Percentiles rank a stretch among this genome's conserved stretches.
Conservation (phyloP, 2,797 vertebrate genomes). For the Cyclopterus lumpus region DNA sequence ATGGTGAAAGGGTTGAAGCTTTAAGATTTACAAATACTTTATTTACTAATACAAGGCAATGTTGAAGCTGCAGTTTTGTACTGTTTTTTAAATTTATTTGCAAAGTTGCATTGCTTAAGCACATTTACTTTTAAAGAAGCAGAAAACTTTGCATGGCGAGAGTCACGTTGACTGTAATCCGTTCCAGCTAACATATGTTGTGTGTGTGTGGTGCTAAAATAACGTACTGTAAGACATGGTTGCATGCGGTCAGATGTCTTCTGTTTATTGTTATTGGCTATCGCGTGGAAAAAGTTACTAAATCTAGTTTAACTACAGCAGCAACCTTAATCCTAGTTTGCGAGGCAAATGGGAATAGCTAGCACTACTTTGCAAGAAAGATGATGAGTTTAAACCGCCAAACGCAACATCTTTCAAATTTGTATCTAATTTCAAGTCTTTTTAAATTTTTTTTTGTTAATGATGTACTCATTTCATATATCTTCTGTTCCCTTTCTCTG, state of each 20-base stretch:
- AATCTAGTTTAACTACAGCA: slow-evolving; percentile 1
- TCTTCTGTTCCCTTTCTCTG: slow-evolving; percentile 46
- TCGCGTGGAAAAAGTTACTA: background rate
- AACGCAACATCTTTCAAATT: background rate
- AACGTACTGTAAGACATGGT: background rate
- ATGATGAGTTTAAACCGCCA: background rate
- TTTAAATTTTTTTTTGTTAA: background rate
- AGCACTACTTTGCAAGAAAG: slow-evolving; percentile 13
- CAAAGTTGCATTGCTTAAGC: slow-evolving; percentile 14
- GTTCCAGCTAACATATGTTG: slow-evolving; percentile 3
- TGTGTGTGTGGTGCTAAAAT: background rate
- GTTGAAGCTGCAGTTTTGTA: slow-evolving; percentile 3
- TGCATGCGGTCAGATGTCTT: background rate
- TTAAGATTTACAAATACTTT: background rate
- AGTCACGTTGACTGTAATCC: background rate
- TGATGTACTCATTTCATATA: background rate
- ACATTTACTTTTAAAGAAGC: background rate
- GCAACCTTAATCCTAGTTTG: slow-evolving; percentile 38
- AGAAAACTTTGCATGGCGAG: background rate
- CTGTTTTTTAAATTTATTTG: background rate
- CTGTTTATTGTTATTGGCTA: background rate
- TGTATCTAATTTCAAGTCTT: background rate
- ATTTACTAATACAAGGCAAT: slow-evolving; percentile 25
- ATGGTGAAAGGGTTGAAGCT: slow-evolving; percentile 4
- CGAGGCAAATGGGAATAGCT: slow-evolving; percentile 15